A percentile compares a stretch with the other conserved stretches of the same genome.
phyloP scores from a whole-genome alignment of 1,140 invertebrate genomes.

The Chironomus tepperi region DNA sequence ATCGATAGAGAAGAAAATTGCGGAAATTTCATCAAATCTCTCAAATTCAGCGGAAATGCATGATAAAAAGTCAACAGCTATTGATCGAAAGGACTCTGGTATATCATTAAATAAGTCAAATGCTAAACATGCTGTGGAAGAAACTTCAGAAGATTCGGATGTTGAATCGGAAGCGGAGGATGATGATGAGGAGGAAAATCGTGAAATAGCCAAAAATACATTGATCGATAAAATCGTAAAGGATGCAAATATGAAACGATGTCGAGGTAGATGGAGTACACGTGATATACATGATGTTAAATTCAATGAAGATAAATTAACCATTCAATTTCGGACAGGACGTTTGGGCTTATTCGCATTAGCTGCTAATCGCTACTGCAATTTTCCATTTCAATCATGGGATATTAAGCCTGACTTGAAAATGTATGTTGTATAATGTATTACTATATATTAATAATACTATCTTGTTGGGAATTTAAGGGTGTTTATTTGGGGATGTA shows the following conservation, averaged over 20 bases:
- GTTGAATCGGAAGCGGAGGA: conserved; percentile 24
- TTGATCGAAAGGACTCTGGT: conserved; percentile 26
- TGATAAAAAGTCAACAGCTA: conserved; percentile 27
- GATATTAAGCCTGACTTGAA: conserved; percentile 64
- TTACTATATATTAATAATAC: conserved; percentile 19
- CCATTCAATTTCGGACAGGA: conserved; percentile 62
- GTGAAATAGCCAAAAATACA: neutral
- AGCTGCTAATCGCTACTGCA: conserved; percentile 61
- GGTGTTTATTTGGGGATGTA: neutral
- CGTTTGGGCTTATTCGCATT: conserved; percentile 66
- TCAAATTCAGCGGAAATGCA: neutral
- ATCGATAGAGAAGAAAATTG: neutral
- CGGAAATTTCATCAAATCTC: conserved; percentile 22
- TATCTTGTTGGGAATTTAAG: conserved; percentile 1
- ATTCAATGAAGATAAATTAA: conserved; percentile 74
- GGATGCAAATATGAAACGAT: conserved; percentile 15
- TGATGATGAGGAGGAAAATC: conserved; percentile 22
- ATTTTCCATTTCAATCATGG: conserved; percentile 79
- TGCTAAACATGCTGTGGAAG: conserved; percentile 26
- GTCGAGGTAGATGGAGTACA: conserved; percentile 54
- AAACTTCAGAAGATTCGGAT: conserved; percentile 27
- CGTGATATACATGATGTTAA: conserved; percentile 70
- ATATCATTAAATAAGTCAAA: conserved; percentile 27
- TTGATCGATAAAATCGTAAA: neutral
- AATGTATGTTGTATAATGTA: conserved; percentile 28